These are phyloP conservation scores for Drosophila virilis DNA, from an alignment of 1,140 invertebrate genomes.

Conservation along the genomic window DNA sequence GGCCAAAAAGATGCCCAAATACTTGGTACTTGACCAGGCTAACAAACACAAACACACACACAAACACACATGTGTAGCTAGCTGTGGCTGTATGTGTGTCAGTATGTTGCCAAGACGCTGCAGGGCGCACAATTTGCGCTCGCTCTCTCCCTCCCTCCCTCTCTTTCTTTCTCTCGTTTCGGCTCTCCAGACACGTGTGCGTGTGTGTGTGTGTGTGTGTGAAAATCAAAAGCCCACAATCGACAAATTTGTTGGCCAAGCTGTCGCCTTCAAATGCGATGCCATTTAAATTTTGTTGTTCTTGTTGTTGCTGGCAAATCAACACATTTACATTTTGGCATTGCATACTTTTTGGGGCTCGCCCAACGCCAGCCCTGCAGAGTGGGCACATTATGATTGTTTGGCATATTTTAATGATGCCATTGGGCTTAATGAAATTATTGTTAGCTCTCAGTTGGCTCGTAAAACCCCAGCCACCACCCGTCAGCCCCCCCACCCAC, in stretches of 20 bases:
- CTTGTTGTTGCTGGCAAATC: conserved; percentile 15
- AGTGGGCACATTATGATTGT: conserved; percentile 72
- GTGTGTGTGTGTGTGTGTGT: conserved; percentile 15
- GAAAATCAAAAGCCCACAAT: conserved; percentile 32
- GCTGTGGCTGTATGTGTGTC: conserved; percentile 45
- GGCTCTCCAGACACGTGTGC: conserved; percentile 28
- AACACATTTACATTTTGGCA: conserved; percentile 43
- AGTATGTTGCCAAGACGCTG: conserved; percentile 67
- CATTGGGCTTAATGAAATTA: conserved; percentile 83
- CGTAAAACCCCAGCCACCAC: background rate
- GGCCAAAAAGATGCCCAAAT: conserved; percentile 51
- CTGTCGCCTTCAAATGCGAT: conserved; percentile 45
- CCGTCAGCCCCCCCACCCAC: background rate
- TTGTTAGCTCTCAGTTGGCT: conserved; percentile 59
- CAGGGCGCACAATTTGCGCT: conserved; percentile 66
- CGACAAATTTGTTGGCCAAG: conserved; percentile 38
- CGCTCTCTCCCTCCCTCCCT: conserved; percentile 38
- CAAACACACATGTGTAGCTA: conserved; percentile 10
- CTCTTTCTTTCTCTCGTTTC: conserved; percentile 5
- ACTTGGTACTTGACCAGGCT: conserved; percentile 32
- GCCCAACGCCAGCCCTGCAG: background rate
- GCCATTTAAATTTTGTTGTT: conserved; percentile 32
- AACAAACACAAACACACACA: conserved; percentile 22
- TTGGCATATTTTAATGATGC: conserved; percentile 83
- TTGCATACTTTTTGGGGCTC: conserved; percentile 31